Evolutionary conservation across 2,113 vertebrate genomes (phyloP).

Genomic region (Macquaria ambigua): DNA sequence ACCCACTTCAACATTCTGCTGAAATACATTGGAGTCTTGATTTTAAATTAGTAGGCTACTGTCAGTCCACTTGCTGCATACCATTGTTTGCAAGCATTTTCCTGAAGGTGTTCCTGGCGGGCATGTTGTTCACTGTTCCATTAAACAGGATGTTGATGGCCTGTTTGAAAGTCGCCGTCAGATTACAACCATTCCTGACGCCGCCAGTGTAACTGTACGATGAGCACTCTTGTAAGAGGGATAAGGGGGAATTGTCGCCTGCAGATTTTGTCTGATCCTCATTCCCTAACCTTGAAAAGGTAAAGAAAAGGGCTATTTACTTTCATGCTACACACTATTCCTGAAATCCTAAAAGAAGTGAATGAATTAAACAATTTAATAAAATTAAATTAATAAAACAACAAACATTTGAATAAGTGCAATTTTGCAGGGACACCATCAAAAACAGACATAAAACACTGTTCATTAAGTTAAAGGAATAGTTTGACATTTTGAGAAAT

Average conservation of each 20-base stretch:
- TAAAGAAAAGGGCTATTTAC: neutral
- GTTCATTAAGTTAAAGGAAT: neutral
- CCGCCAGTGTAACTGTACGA: rapidly evolving
- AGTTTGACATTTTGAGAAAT: neutral
- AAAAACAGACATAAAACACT: neutral
- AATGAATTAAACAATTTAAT: no score
- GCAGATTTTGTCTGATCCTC: rapidly evolving
- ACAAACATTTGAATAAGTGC: neutral
- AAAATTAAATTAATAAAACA: neutral
- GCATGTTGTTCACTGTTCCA: constrained; percentile 20
- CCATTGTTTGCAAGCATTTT: rapidly evolving
- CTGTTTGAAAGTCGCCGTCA: rapidly evolving
- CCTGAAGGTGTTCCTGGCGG: constrained; percentile 51
- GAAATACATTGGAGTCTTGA: neutral
- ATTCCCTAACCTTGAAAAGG: constrained; percentile 3
- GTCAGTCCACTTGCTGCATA: neutral
- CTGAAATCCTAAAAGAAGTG: neutral
- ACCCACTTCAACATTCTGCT: neutral
- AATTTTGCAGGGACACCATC: neutral
- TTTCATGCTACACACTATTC: neutral
- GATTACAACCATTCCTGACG: constrained; percentile 59
- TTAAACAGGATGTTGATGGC: constrained; percentile 29
- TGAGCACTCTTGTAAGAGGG: constrained; percentile 32
- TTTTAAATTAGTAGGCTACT: rapidly evolving
- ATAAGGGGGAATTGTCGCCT: rapidly evolving